Evolutionary conservation across 64 coral and sea anemone species (phyloP), one percentile per base, ranked within the genome.

Genomic region (Stichodactyla mertensii): DNA sequence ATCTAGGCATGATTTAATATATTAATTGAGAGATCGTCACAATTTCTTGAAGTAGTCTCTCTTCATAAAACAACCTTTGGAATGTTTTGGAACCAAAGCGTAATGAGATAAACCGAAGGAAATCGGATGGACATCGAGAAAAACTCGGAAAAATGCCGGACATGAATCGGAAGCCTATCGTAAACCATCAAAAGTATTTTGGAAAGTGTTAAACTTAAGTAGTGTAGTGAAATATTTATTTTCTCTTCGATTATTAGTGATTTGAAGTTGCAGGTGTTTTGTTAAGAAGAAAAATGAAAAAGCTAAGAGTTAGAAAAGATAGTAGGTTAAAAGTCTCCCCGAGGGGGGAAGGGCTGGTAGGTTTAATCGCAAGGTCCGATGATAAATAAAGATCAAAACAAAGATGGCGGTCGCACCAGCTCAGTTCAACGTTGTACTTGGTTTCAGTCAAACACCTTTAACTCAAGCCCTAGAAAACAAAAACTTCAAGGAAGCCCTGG

Each of bases 381-480:
- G 36, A 2, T 66, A 5, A 7, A 52, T 51, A 45, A 52, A 13
- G 16, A 81, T 16, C 78, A 81, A 81, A 81, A 81, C 78, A 81
- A 81, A 92, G 14, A 95, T 95, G 94, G 94, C 94, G 57, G 94
- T 77, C 3, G 89, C 81, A 45, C 87, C 89, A 24, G 88, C 82
- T 67, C 78, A 87, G 23, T 95, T 95, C 14, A 95, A 95, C 22
- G 90, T 95, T 4, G 94, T 92, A 31, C 92, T 95, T 85, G 94
- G 94, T 16, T 89, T 95, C 52, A 89, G 87, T 58, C 89, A 92
- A 69, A 95, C 94, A 12, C 90, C 94, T 7, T 80, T 95, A 85
- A 95, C 94, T 87, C 90, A 86, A 59, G 88, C 90, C n/a, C 31
- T 95, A 70, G 94, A 95, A 58, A 89, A 83, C 67, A 84, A 90